These are phyloP conservation scores for Aptenodytes patagonicus DNA, from an alignment of 2,113 vertebrate species.

Conservation along the genomic window DNA sequence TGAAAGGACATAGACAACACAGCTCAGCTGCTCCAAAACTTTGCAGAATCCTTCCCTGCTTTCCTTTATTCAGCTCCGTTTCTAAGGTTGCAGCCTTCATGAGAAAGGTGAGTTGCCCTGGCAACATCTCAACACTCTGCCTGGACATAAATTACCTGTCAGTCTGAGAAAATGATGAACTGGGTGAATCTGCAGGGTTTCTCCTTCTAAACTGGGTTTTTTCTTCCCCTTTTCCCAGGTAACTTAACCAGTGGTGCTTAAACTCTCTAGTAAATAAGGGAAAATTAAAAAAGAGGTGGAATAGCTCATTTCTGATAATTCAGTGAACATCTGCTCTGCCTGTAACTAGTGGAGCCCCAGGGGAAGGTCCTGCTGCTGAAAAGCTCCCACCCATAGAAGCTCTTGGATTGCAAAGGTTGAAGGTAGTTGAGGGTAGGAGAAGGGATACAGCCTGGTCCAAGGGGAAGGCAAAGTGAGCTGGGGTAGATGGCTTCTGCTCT, in stretches of 20 bases:
- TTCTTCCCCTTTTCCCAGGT: background rate
- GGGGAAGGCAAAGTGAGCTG: background rate
- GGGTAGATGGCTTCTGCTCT: background rate
- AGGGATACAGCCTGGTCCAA: background rate
- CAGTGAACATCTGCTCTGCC: background rate
- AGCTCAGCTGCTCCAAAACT: background rate
- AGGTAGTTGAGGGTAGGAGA: background rate
- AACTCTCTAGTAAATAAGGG: background rate
- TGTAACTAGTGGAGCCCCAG: background rate
- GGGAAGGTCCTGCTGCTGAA: background rate
- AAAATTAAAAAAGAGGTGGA: background rate
- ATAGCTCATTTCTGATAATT: background rate
- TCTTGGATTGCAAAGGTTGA: background rate
- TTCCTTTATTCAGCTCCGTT: background rate
- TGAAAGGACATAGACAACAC: background rate
- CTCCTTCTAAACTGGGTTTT: background rate
- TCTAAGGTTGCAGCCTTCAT: background rate
- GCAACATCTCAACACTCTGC: background rate
- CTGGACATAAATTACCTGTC: constrained; percentile 15
- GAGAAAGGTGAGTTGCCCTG: constrained; percentile 23
- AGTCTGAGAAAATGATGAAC: background rate
- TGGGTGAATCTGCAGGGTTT: background rate
- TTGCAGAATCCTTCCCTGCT: background rate
- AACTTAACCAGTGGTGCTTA: background rate
- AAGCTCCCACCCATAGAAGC: background rate